Evolutionary conservation across 1,140 invertebrate genomes (phyloP).

Genomic region (Pseudachorutes palmiensis): DNA sequence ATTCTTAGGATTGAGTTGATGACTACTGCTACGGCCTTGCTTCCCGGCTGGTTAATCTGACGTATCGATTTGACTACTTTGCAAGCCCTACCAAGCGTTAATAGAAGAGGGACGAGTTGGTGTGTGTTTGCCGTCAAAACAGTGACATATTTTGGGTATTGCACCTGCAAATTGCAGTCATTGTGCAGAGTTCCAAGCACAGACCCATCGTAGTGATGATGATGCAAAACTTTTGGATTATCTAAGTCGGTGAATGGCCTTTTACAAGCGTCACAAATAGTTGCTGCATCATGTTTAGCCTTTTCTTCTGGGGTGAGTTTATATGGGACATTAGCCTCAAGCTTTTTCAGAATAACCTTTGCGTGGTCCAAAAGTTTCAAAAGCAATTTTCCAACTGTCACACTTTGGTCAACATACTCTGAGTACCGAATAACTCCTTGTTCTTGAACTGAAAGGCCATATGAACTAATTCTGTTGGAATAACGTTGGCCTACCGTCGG

Average conservation of each 20-base stretch:
- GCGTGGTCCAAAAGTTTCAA: no score
- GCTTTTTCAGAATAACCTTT: no score
- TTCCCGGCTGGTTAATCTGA: neutral
- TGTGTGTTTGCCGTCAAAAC: neutral
- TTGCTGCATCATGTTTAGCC: no score
- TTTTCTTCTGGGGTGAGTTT: no score
- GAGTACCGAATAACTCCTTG: no score
- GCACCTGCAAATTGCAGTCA: neutral
- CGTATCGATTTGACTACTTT: neutral
- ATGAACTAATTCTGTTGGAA: no score
- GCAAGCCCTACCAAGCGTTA: neutral
- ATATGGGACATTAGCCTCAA: no score
- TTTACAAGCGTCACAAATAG: neutral
- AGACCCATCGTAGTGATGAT: neutral
- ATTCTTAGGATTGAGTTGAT: neutral
- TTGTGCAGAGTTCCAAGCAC: neutral
- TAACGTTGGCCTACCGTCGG: no score
- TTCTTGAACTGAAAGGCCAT: no score
- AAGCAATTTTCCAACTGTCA: no score
- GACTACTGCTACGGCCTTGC: neutral
- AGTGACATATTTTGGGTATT: neutral
- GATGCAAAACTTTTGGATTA: neutral
- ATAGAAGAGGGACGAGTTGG: neutral
- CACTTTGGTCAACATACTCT: no score
- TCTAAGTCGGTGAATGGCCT: neutral